Base-by-base conservation (phyloP, 2,888 invertebrate species). In the Acrobasis consociella region DNA sequence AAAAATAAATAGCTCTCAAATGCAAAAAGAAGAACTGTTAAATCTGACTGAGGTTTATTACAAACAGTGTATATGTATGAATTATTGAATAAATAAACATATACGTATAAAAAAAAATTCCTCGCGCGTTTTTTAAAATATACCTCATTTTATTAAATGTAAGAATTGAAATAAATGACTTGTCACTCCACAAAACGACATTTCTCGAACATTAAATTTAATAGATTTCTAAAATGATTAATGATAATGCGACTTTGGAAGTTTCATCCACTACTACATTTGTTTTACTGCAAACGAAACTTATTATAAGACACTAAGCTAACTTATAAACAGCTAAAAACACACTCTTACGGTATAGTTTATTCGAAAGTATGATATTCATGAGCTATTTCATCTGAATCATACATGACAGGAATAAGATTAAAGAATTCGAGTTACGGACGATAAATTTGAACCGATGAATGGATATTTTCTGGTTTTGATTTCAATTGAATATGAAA, bases 321-420 rank as follows among this genome's bases (percentile, higher is more conserved):
- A 31, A 17, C 11, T 51, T 5, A 46, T 46, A n/a, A 42, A 5
- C 46, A 13, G n/a, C 13, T 46, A 46, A 46, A 46, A 11, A 10
- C 11, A n/a, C n/a, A 46, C n/a, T 46, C 7, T 46, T 46, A 46
- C 7, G n/a, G 10, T 11, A 46, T 46, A 46, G 46, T 38, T 31
- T 31, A 31, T 31, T n/a, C 37, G 31, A 53, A 53, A 53, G 53
- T 53, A 53, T 53, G 38, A 38, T 53, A 53, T 53, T 53, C 53
- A 53, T 38, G 53, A 53, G 53, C 53, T 53, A 53, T 53, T 53
- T 7, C 53, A 69, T 70, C 66, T 69, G 58, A 56, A 64, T 72
- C 67, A 68, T 68, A 67, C 67, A 74, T 69, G 72, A 72, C 66
- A 60, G 63, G 69, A 72, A 72, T 74, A 63, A 70, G 65, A 69